Evolutionary conservation across 2,113 vertebrate genomes (phyloP), one percentile per base, ranked within the genome.

Genomic region (Nesoenas mayeri): DNA sequence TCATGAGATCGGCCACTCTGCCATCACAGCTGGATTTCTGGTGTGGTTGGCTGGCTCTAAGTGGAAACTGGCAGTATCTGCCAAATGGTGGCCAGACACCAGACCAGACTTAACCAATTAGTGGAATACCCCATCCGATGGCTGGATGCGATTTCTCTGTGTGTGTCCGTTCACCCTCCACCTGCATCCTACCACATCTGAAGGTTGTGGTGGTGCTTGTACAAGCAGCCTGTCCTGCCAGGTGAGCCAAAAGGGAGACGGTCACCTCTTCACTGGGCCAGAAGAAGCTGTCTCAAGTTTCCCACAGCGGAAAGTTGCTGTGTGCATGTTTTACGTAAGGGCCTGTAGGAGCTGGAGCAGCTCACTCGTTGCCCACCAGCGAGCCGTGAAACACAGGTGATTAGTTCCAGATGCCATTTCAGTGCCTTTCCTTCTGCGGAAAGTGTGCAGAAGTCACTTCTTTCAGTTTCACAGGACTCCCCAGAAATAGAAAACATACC

Each of bases 391-490:
- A 95, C 54, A 73, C 48, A 47, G 79, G 66, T 91, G 92, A 97
- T 97, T 77, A 90, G 67, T 79, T 97, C 94, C 96, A 97, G 93
- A 96, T 96, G 95, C 75, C 83, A 74, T 67, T 91, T n/a, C 79
- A 71, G 58, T 0, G 10, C 79, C 47, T 91, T 91, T 67, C 69
- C 80, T 93, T 64, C 85, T 81, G 53, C 1, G 4, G 40, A 94
- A 82, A 90, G 75, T 38, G 38, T 38, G 62, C 64, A 89, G 31
- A 83, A 96, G 56, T 85, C 70, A 58, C 94, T 95, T 54, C 74
- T 85, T 93, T 60, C 3, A 20, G 83, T 88, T 95, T 93, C 73
- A 74, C 1, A 4, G 80, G 50, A 38, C 79, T 90, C 48, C 65
- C 54, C 91, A 92, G 85, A 88, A 93, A 91, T 9, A 56, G 70